Conservation (phyloP, 2,888 invertebrate species). For the Agonopterix subpropinquella region DNA sequence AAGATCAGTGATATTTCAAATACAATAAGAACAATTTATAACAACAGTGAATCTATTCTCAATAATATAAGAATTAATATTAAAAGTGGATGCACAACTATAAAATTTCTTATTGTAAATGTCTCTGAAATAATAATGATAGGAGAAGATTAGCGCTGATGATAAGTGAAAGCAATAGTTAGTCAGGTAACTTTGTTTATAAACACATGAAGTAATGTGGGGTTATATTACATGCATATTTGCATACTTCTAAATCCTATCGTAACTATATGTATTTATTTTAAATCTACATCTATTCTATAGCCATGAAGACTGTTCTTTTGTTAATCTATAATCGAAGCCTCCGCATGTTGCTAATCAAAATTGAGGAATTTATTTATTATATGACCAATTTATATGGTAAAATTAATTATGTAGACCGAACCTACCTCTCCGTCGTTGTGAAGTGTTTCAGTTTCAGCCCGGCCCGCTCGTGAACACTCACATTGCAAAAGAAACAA, state of each 20-base stretch:
- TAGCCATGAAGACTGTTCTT: slow-evolving; percentile 73
- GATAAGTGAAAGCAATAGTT: slow-evolving; percentile 55
- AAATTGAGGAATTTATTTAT: slow-evolving; percentile 61
- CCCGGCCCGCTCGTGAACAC: slow-evolving; percentile 61
- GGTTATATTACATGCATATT: slow-evolving; percentile 58
- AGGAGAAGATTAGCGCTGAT: slow-evolving; percentile 32
- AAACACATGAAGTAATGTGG: slow-evolving; percentile 73
- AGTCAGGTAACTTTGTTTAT: slow-evolving; percentile 74
- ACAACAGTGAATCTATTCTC: slow-evolving; percentile 15
- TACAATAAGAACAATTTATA: slow-evolving; percentile 7
- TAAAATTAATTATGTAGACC: slow-evolving; percentile 39
- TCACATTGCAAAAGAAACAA: slow-evolving; percentile 72
- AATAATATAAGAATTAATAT: not conserved
- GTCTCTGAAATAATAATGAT: slow-evolving; percentile 13
- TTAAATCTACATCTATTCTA: slow-evolving; percentile 65
- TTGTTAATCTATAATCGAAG: slow-evolving; percentile 45
- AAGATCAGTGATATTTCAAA: slow-evolving; percentile 3
- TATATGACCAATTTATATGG: slow-evolving; percentile 4
- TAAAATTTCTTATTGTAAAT: slow-evolving; percentile 44
- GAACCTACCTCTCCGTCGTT: slow-evolving; percentile 70
- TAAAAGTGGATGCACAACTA: slow-evolving; percentile 18
- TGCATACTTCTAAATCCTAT: slow-evolving; percentile 55
- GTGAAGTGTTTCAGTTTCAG: slow-evolving; percentile 56
- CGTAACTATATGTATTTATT: slow-evolving; percentile 41
- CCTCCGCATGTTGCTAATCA: slow-evolving; percentile 61